Evolutionary conservation across 2,797 vertebrate species (phyloP), one percentile per base, ranked within the genome.

Genomic region (Eutrigla gurnardus): DNA sequence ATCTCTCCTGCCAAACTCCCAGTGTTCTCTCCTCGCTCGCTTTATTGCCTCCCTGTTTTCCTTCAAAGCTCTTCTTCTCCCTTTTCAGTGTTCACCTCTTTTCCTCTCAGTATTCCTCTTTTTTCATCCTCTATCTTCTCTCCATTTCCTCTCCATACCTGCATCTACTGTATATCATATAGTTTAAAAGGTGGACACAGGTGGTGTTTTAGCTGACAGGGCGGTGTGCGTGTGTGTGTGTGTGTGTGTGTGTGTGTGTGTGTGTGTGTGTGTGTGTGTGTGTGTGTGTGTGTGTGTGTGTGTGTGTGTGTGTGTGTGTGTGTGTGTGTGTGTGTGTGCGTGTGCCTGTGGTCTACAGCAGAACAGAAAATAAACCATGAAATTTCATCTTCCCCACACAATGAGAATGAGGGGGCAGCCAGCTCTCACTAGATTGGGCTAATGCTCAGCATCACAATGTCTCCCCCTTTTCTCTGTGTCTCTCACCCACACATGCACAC

Each of bases 321-420:
- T 43, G 39, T 46, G 72, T 35, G 52, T 40, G 14, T 63, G 64
- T 55, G 36, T 52, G 62, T 13, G 42, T 39, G 62, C 49, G 68
- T 33, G 49, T 37, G 25, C 40, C 25, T 63, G 36, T 43, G 47
- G 73, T 79, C 46, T 78, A 47, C 52, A 53, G 52, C 18, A 57
- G 54, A 75, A 75, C 45, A 46, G 65, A 82, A 84, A 78, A 81
- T 54, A 67, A 70, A 76, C 62, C 73, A 73, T 71, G 62, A 84
- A 76, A 89, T 89, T 73, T 86, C 73, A 73, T 80, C 39, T 70
- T 70, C 36, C 37, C 39, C 36, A 43, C 55, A 79, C 73, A 77
- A 68, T 75, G 52, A 67, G 65, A 70, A 52, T 33, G 68, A 73
- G 73, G 86, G 70, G 71, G 65, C 70, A 59, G 33, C 13, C 45